Conservation (phyloP, 2,797 vertebrate genomes). For the Clarias pachynema region DNA sequence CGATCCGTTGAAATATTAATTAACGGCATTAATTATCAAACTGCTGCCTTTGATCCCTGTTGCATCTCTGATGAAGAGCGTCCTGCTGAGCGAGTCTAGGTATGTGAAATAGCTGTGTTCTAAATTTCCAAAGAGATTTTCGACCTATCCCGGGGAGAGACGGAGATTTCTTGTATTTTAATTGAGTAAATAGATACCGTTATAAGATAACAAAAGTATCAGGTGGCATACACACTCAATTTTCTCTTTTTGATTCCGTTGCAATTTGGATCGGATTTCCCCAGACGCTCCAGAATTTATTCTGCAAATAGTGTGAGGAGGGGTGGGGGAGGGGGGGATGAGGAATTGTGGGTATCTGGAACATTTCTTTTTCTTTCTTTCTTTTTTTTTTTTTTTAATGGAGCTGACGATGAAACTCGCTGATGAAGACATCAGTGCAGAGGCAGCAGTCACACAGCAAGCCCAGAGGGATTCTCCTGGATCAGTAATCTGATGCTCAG, state of each 20-base stretch:
- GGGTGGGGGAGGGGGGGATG: not conserved
- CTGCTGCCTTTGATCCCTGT: not conserved
- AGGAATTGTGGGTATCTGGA: slow-evolving; percentile 13
- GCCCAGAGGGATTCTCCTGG: slow-evolving; percentile 28
- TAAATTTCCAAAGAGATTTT: not conserved
- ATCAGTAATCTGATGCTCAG: slow-evolving; percentile 35
- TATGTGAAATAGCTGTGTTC: not conserved
- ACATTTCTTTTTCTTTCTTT: not conserved
- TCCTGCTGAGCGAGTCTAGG: not conserved
- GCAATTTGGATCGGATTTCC: slow-evolving; percentile 52
- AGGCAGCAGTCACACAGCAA: slow-evolving; percentile 21
- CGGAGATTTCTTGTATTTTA: slow-evolving; percentile 4
- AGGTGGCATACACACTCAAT: slow-evolving; percentile 16
- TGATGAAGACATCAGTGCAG: slow-evolving; percentile 47
- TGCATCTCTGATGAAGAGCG: not conserved
- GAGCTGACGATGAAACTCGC: slow-evolving; percentile 19
- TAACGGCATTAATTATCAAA: slow-evolving; percentile 6
- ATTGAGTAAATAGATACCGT: slow-evolving; percentile 13
- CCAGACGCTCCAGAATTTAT: slow-evolving; percentile 38
- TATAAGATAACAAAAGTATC: slow-evolving; percentile 20
- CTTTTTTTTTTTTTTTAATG: not conserved
- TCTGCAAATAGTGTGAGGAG: slow-evolving; percentile 36
- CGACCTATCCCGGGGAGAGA: not conserved
- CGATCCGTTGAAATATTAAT: slow-evolving; percentile 33
- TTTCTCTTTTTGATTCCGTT: not conserved